These are phyloP conservation scores for Oasisia sp. DNA, from an alignment of 2,888 invertebrate species.

Conservation along the genomic window DNA sequence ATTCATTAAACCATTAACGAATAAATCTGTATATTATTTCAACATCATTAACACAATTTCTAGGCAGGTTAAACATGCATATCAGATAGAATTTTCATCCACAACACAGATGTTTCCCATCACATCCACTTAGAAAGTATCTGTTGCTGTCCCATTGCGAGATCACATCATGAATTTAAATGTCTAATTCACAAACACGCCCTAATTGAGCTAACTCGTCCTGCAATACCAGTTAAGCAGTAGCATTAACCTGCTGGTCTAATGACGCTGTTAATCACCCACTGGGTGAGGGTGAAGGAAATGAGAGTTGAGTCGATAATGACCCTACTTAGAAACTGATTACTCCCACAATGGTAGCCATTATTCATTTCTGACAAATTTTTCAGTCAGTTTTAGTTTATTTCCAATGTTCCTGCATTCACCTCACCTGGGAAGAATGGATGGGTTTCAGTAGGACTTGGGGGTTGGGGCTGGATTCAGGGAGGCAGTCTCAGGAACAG, in stretches of 20 bases:
- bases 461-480: neutral
- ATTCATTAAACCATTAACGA: neutral
- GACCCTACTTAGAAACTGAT: constrained; percentile 11
- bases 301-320: neutral
- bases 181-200: no score
- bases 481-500: neutral
- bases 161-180: no score
- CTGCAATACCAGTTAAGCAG: neutral
- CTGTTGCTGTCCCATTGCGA: neutral
- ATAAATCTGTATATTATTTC: neutral
- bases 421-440: neutral
- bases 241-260: neutral
- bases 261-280: neutral
- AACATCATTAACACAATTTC: neutral
- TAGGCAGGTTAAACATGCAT: neutral
- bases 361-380: constrained; percentile 13
- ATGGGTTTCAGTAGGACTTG: neutral
- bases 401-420: neutral
- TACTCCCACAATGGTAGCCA: neutral
- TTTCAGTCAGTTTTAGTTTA: neutral
- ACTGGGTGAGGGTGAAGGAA: neutral
- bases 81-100: neutral
- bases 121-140: neutral
- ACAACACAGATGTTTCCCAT: neutral
- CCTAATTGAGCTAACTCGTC: neutral